A percentile compares a stretch with the other conserved stretches of the same genome.
Conservation (phyloP, 2,888 invertebrate genomes). For the Polylopha cassiicola region DNA sequence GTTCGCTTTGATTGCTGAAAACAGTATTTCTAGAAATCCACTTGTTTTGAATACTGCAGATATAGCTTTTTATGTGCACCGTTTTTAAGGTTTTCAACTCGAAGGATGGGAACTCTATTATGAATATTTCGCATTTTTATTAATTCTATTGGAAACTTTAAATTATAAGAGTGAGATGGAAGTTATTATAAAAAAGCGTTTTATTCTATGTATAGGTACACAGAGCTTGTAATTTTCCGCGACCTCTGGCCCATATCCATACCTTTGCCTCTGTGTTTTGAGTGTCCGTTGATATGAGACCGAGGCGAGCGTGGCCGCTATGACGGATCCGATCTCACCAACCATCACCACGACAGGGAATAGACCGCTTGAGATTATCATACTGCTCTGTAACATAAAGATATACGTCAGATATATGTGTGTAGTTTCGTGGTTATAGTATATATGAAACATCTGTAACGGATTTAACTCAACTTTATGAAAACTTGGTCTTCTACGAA, state of each 20-base stretch:
- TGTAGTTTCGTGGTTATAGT: too few species aligned
- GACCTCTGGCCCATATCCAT: constrained; percentile 29
- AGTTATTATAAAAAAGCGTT: too few species aligned
- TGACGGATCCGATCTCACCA: constrained; percentile 69
- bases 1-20: constrained; percentile 49
- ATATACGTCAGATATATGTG: background rate
- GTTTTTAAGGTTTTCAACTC: too few species aligned
- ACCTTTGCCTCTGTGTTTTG: constrained; percentile 22
- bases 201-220: too few species aligned
- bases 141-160: too few species aligned
- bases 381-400: constrained; percentile 44
- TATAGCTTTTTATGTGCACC: background rate
- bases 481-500: too few species aligned
- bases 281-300: constrained; percentile 48
- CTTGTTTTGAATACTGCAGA: background rate
- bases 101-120: too few species aligned
- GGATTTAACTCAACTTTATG: too few species aligned
- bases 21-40: background rate
- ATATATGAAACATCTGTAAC: too few species aligned
- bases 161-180: too few species aligned
- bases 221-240: constrained; percentile 2
- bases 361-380: constrained; percentile 59
- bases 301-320: constrained; percentile 69
- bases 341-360: constrained; percentile 63
- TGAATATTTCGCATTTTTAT: too few species aligned